These are phyloP conservation scores for Ambastaia sidthimunki DNA, from an alignment of 2,797 vertebrate genomes.

Conservation along the genomic window DNA sequence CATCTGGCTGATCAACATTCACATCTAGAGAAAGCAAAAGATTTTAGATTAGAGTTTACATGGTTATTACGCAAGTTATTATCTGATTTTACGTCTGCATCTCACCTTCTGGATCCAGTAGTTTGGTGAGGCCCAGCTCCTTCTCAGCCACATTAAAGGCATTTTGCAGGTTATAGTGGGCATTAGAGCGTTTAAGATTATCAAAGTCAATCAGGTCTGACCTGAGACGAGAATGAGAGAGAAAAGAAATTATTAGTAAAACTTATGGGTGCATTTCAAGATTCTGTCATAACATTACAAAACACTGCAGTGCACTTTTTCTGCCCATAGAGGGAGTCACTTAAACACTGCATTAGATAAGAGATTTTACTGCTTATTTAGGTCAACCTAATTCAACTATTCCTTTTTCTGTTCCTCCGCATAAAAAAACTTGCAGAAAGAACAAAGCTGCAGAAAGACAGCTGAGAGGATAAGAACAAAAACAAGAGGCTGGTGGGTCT, in stretches of 20 bases:
- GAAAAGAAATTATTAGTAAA: background rate
- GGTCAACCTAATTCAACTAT: constrained; percentile 70
- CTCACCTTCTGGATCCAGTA: constrained; percentile 92
- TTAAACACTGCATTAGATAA: constrained; percentile 51
- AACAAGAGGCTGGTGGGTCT: background rate
- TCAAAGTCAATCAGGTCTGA: constrained; percentile 93
- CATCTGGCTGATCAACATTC: constrained; percentile 94
- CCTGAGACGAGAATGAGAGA: constrained; percentile 67
- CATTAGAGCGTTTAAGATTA: constrained; percentile 89
- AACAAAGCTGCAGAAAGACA: constrained; percentile 4
- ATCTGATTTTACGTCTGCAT: background rate
- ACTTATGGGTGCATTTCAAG: background rate
- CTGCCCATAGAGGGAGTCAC: constrained; percentile 68
- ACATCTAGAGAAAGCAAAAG: constrained; percentile 78
- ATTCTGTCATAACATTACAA: background rate
- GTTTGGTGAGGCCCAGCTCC: constrained; percentile 90
- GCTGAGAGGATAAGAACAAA: constrained; percentile 6
- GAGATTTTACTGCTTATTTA: constrained; percentile 73
- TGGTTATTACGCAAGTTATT: background rate
- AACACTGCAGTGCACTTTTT: constrained; percentile 1
- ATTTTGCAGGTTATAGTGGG: constrained; percentile 94
- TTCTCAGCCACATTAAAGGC: constrained; percentile 94
- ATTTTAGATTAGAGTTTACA: background rate
- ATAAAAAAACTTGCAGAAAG: constrained; percentile 1
- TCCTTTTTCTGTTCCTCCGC: constrained; percentile 50